Evolutionary conservation across 2,797 vertebrate genomes (phyloP).

Genomic region (Lates japonicus): DNA sequence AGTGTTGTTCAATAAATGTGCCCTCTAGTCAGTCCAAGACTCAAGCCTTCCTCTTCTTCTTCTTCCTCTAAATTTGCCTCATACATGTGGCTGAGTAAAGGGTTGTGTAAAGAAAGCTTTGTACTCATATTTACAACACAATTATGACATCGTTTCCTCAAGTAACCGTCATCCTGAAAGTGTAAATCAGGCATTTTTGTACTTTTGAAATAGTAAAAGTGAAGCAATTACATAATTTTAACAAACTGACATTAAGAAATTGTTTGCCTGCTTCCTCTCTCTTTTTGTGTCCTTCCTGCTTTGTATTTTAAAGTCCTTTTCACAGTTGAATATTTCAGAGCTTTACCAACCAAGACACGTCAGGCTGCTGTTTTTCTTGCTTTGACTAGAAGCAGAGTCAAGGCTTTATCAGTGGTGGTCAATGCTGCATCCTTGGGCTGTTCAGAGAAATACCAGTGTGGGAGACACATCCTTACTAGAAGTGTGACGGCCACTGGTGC

Average conservation of each 20-base stretch:
- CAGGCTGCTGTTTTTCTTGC: not conserved
- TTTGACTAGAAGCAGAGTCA: slow-evolving; percentile 22
- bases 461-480: slow-evolving; percentile 21
- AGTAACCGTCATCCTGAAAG: slow-evolving; percentile 25
- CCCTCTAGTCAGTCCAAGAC: not conserved
- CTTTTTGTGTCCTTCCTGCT: not conserved
- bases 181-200: slow-evolving; percentile 12
- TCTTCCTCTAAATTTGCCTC: not conserved
- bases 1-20: not conserved
- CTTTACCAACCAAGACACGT: not conserved
- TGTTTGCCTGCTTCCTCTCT: not conserved
- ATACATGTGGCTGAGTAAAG: not conserved
- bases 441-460: slow-evolving; percentile 19
- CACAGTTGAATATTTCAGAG: not conserved
- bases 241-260: not conserved
- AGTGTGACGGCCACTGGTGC: slow-evolving; percentile 26
- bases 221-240: not conserved
- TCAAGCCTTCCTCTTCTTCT: slow-evolving; percentile 7
- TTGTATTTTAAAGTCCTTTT: not conserved
- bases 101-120: slow-evolving; percentile 30
- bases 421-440: slow-evolving; percentile 54
- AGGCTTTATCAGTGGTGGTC: slow-evolving; percentile 26
- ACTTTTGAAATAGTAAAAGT: slow-evolving; percentile 26
- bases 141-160: slow-evolving; percentile 36
- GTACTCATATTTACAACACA: slow-evolving; percentile 30